These are phyloP conservation scores for Helogale parvula DNA, from an alignment of 2,113 vertebrate species.

Conservation along the genomic window DNA sequence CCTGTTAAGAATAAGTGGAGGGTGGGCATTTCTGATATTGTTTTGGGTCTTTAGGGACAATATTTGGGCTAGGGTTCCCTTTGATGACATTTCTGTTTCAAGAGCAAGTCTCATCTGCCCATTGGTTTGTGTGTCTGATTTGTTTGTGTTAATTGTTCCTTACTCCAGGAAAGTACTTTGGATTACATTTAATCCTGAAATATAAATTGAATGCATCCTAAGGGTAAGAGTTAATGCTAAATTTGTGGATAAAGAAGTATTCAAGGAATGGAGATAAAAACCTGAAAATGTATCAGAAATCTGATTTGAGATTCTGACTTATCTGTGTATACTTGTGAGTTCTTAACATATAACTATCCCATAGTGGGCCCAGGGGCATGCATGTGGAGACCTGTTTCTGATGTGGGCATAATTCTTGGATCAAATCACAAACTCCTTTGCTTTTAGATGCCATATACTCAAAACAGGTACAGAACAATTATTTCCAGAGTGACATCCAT, in stretches of 20 bases:
- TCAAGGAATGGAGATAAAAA: not conserved
- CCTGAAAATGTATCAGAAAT: not conserved
- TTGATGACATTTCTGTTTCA: slow-evolving; percentile 19
- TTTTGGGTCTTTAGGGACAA: not conserved
- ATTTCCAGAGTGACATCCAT: not conserved
- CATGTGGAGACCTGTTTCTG: not conserved
- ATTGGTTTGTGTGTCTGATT: not conserved
- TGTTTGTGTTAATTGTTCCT: slow-evolving; percentile 13
- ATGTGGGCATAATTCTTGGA: not conserved
- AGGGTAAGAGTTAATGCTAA: not conserved
- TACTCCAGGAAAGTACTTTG: not conserved
- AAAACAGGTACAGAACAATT: not conserved
- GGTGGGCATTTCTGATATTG: slow-evolving; percentile 6
- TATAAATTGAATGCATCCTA: not conserved
- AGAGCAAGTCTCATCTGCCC: not conserved
- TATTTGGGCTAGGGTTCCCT: not conserved
- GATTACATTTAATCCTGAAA: slow-evolving; percentile 49
- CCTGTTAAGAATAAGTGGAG: not conserved
- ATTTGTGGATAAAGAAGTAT: not conserved
- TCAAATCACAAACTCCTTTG: not conserved
- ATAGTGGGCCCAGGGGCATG: not conserved
- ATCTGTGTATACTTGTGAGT: not conserved
- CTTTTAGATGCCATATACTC: not conserved
- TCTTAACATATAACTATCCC: not conserved
- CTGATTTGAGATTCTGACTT: not conserved